These are phyloP conservation scores for Strigamia transsilvanica DNA, from an alignment of 2,888 invertebrate genomes.

Conservation along the genomic window DNA sequence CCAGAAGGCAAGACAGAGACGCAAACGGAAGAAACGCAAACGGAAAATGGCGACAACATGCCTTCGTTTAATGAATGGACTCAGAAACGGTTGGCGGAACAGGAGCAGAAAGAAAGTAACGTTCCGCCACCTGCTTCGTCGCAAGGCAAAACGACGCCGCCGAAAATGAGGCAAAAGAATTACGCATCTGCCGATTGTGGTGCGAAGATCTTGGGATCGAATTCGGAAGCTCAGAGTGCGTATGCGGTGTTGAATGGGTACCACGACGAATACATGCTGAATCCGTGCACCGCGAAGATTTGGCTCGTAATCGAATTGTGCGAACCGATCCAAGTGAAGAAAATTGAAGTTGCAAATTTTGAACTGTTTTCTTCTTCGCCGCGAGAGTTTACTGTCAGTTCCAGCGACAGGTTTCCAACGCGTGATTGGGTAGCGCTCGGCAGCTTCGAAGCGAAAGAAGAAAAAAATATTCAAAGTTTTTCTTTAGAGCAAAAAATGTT, in stretches of 20 bases:
- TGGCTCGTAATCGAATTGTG: constrained; percentile 98
- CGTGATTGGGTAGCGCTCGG: constrained; percentile 92
- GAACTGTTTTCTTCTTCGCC: constrained; percentile 98
- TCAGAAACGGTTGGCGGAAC: constrained; percentile 68
- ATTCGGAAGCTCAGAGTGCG: constrained; percentile 86
- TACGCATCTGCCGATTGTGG: constrained; percentile 98
- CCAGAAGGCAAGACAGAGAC: background rate
- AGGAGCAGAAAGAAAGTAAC: constrained; percentile 53
- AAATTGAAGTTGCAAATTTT: constrained; percentile 93
- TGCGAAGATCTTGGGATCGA: constrained; percentile 92
- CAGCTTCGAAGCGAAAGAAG: constrained; percentile 85
- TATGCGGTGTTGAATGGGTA: constrained; percentile 85
- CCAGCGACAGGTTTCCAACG: constrained; percentile 88
- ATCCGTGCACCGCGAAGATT: constrained; percentile 89
- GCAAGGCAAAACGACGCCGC: constrained; percentile 43
- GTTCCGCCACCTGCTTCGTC: constrained; percentile 13
- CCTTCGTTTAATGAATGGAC: constrained; percentile 62
- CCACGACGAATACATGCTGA: constrained; percentile 96
- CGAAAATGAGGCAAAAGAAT: constrained; percentile 84
- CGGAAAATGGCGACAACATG: constrained; percentile 53
- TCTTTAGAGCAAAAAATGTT: constrained; percentile 80
- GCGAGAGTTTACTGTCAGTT: constrained; percentile 85
- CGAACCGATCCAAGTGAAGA: constrained; percentile 94
- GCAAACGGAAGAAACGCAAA: background rate
- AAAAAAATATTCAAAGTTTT: constrained; percentile 86